phyloP scores from a whole-genome alignment of 2,113 vertebrate species.

The Propithecus coquereli region DNA sequence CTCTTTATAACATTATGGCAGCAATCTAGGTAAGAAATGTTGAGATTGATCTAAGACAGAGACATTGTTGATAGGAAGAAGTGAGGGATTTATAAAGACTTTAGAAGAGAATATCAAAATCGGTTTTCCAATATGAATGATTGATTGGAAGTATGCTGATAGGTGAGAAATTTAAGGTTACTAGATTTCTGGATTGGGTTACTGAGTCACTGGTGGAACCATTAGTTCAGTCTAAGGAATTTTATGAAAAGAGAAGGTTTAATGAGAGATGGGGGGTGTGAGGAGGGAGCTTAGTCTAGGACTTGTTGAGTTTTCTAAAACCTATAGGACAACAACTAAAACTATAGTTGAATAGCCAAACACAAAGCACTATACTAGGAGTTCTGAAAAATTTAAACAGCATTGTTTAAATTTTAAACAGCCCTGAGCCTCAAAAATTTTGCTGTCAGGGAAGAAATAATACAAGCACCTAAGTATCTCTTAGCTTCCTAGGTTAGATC shows the following conservation, averaged over 20 bases:
- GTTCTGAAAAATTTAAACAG: not conserved
- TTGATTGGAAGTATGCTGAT: not conserved
- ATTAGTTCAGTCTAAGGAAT: not conserved
- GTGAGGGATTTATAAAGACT: not conserved
- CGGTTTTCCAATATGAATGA: not conserved
- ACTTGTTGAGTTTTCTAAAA: not conserved
- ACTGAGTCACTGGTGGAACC: not conserved
- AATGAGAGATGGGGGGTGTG: not conserved
- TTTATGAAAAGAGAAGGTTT: not conserved
- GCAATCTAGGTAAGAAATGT: not conserved
- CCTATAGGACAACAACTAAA: not conserved
- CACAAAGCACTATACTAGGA: not conserved
- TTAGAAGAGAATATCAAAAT: not conserved
- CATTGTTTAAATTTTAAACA: not conserved
- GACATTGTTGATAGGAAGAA: not conserved
- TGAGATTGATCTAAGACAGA: not conserved
- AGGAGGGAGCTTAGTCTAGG: not conserved
- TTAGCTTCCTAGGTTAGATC: not conserved
- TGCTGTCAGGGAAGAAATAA: not conserved
- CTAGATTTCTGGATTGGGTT: not conserved
- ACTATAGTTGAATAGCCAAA: not conserved
- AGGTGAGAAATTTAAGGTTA: conserved; percentile 1
- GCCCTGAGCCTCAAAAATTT: not conserved
- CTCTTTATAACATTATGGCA: not conserved
- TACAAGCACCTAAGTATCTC: not conserved